Evolutionary conservation across 2,888 invertebrate genomes (phyloP).

Genomic region (Pseudolycoriella hygida): DNA sequence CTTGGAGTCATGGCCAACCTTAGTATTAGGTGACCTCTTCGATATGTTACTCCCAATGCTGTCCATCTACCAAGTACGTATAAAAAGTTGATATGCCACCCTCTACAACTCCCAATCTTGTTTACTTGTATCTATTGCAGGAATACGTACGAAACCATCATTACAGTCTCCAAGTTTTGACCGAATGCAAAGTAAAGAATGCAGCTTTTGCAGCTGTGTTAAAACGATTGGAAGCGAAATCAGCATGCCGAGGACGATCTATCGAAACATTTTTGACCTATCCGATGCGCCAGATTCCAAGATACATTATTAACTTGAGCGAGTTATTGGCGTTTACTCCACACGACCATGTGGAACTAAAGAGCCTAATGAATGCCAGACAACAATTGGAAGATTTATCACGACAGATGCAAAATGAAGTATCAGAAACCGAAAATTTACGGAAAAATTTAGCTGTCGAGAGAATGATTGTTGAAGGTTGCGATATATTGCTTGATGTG

Average conservation of each 20-base stretch:
- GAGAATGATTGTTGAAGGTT: constrained; percentile 85
- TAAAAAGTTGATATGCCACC: no score
- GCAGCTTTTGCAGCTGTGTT: constrained; percentile 61
- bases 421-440: constrained; percentile 82
- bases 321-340: constrained; percentile 83
- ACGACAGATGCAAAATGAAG: constrained; percentile 32
- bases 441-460: constrained; percentile 82
- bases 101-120: no score
- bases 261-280: constrained; percentile 80
- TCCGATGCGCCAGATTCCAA: constrained; percentile 90
- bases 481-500: constrained; percentile 79
- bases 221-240: constrained; percentile 66
- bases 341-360: constrained; percentile 82
- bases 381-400: constrained; percentile 74
- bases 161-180: constrained; percentile 79
- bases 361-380: constrained; percentile 72
- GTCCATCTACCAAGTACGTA: constrained; percentile 86
- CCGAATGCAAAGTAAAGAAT: constrained; percentile 71
- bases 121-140: no score
- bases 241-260: constrained; percentile 67
- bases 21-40: constrained; percentile 83
- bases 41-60: constrained; percentile 90
- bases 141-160: constrained; percentile 90
- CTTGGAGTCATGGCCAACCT: constrained; percentile 86
- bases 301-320: constrained; percentile 82